Base-by-base conservation (phyloP, 1,140 invertebrate genomes). In the Dysdera silvatica region DNA sequence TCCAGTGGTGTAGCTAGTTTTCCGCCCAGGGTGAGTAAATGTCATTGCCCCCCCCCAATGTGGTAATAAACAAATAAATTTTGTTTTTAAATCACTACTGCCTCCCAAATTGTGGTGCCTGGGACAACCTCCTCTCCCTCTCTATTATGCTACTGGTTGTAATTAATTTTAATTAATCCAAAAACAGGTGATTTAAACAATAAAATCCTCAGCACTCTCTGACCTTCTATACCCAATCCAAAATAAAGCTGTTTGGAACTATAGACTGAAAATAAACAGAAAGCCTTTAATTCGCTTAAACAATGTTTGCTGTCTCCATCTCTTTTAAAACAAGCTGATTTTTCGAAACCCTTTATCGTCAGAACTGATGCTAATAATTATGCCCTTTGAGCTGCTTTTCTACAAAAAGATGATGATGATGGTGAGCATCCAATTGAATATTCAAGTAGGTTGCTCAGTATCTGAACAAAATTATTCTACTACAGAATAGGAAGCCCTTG, bases 341-440 rank as follows among this genome's bases (percentile, higher is more conserved):
- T 8, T 23, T 20, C 31, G 4, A 29, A 33, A 28, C 32, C 18
- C 2, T 43, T 53, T 18, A 32, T 28, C 7, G 8, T 66, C 28
- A 18, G 26, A 14, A 49, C 64, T 14, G 67, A 68, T 53, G 65
- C 67, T 10, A 43, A 12, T 29, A 47, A 32, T n/a, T 49, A 33
- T 40, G 67, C 61, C 8, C 18, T 73, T 26, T 68, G 71, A 18
- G 67, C 61, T n/a, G 71, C 71, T 23, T 67, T 75, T 43, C 67
- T 67, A 8, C 70, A 75, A 65, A 28, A 61, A 32, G 59, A 70
- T 47, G 64, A 69, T n/a, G 68, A 57, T 68, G 65, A 69, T 48
- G 66, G 70, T 10, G 71, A 67, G 32, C 26, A 61, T 14, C 66
- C 69, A 0, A 68, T 74, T 5, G 68, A 66, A 2, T 75, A 69